phyloP scores from a whole-genome alignment of 2,113 vertebrate genomes.

The Zapus hudsonius region DNA sequence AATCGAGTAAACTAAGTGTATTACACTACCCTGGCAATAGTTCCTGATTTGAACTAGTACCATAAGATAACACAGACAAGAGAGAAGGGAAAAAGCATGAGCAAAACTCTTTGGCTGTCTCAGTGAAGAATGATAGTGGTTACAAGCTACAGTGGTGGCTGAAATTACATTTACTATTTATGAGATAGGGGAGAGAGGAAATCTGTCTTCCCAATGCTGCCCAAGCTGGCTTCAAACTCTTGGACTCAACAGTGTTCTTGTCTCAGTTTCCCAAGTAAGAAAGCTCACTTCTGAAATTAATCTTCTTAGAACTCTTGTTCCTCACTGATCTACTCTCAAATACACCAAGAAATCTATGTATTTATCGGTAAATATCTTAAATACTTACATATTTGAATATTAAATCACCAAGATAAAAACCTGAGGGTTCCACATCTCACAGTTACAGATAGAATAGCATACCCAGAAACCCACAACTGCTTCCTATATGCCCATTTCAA shows the following conservation, averaged over 20 bases:
- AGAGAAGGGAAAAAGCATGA: not conserved
- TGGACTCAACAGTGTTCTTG: not conserved
- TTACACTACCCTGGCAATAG: not conserved
- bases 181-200: not conserved
- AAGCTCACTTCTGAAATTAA: slow-evolving; percentile 36
- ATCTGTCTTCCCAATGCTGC: not conserved
- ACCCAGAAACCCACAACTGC: not conserved
- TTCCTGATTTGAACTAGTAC: slow-evolving; percentile 3
- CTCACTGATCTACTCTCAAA: not conserved
- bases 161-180: not conserved
- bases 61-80: not conserved
- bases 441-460: not conserved
- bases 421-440: not conserved
- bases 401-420: not conserved
- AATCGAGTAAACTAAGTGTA: slow-evolving; percentile 5
- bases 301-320: not conserved
- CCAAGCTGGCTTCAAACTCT: not conserved
- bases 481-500: slow-evolving; percentile 1
- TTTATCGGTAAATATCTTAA: slow-evolving; percentile 14
- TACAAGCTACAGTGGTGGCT: not conserved
- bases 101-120: not conserved
- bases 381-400: not conserved
- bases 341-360: not conserved
- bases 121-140: not conserved
- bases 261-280: not conserved